Conservation (phyloP, 2,797 vertebrate species). For the Distichodus sexfasciatus region DNA sequence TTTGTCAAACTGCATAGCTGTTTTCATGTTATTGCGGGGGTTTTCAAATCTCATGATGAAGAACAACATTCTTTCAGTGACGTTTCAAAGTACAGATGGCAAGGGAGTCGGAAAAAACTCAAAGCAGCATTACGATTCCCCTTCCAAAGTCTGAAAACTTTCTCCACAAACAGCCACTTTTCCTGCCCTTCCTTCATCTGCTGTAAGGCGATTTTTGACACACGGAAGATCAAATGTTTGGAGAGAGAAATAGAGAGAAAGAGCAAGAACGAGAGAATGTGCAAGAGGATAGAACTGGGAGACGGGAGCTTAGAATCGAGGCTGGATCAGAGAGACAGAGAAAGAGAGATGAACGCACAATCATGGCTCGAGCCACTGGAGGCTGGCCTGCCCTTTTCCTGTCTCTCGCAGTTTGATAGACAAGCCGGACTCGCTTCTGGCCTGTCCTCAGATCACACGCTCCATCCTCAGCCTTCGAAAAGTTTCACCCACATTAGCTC, state of each 20-base stretch:
- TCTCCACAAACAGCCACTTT: constrained; percentile 69
- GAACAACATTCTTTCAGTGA: constrained; percentile 3
- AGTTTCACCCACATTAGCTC: constrained; percentile 55
- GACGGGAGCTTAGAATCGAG: constrained; percentile 75
- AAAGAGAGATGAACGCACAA: constrained; percentile 71
- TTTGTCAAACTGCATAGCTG: background rate
- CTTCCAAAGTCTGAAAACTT: constrained; percentile 67
- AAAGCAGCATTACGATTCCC: constrained; percentile 45
- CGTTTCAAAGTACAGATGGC: constrained; percentile 14
- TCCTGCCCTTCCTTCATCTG: constrained; percentile 73
- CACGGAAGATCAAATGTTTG: constrained; percentile 76
- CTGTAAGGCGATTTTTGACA: constrained; percentile 78
- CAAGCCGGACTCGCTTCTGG: constrained; percentile 63
- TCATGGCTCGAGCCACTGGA: constrained; percentile 61
- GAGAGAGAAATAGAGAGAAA: constrained; percentile 3
- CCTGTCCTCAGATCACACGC: constrained; percentile 71
- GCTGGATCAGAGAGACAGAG: constrained; percentile 78
- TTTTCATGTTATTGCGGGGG: background rate
- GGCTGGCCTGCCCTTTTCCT: constrained; percentile 75
- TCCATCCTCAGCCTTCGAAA: constrained; percentile 56
- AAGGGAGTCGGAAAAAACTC: constrained; percentile 23
- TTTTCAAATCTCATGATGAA: constrained; percentile 14
- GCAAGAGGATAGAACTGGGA: constrained; percentile 56
- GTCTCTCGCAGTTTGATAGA: constrained; percentile 68
- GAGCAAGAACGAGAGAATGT: constrained; percentile 29